These are phyloP conservation scores for Eustalomyia histrio DNA, from an alignment of 2,888 invertebrate species.

Conservation along the genomic window DNA sequence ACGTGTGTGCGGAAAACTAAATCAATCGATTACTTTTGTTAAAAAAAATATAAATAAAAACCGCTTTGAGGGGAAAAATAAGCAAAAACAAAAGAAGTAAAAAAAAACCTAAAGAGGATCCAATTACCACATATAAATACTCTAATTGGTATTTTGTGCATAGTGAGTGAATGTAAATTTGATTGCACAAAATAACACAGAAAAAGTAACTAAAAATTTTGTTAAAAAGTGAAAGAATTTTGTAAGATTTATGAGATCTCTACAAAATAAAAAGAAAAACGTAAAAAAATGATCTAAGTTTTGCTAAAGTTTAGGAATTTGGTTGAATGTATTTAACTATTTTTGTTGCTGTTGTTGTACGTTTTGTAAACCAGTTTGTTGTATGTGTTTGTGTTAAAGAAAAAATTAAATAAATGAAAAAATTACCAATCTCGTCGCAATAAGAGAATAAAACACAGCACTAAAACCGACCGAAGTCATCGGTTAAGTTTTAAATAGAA, in stretches of 20 bases:
- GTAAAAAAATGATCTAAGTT: constrained; percentile 40
- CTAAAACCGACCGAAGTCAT: constrained; percentile 39
- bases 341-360: constrained; percentile 46
- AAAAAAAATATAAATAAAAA: constrained; percentile 11
- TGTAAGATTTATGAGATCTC: constrained; percentile 17
- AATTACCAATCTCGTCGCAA: constrained; percentile 29
- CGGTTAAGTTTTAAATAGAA: constrained; percentile 54
- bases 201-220: constrained; percentile 10
- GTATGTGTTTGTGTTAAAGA: constrained; percentile 58
- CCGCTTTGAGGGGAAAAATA: constrained; percentile 18
- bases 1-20: constrained; percentile 44
- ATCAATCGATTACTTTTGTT: constrained; percentile 5
- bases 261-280: neutral
- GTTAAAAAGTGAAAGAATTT: constrained; percentile 41
- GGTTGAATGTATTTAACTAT: constrained; percentile 39
- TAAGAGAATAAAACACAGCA: constrained; percentile 45
- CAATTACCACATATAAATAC: constrained; percentile 12
- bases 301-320: constrained; percentile 49
- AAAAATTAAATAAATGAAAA: constrained; percentile 28
- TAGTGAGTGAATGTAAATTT: constrained; percentile 29
- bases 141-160: constrained; percentile 19
- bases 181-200: neutral
- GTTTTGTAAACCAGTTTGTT: constrained; percentile 63
- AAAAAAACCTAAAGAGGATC: constrained; percentile 25
- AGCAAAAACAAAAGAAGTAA: no score